A percentile compares a stretch with the other conserved stretches of the same genome.
Evolutionary conservation across 2,888 invertebrate species (phyloP).

Genomic region (Rutpela maculata): DNA sequence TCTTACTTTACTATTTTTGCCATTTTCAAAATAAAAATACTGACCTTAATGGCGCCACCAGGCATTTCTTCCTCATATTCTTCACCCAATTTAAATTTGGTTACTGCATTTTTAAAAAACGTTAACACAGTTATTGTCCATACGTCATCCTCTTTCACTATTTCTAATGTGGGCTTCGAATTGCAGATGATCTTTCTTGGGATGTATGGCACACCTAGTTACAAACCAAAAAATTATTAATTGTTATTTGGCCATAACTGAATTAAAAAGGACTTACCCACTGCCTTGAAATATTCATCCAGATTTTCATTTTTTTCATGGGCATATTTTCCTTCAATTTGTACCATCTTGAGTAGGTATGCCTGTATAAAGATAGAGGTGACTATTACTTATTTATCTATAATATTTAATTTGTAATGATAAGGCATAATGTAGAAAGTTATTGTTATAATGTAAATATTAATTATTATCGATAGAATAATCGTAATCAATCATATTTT

Average conservation of each 20-base stretch:
- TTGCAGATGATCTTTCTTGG: constrained; percentile 80
- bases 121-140: constrained; percentile 79
- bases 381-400: constrained; percentile 27
- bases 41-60: constrained; percentile 74
- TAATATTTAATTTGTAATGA: not conserved
- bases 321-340: constrained; percentile 79
- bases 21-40: not conserved
- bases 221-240: constrained; percentile 23
- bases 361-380: not conserved
- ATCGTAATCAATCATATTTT: no score
- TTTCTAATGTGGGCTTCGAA: constrained; percentile 79
- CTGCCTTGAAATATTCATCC: constrained; percentile 79
- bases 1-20: not conserved
- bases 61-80: constrained; percentile 82
- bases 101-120: constrained; percentile 76
- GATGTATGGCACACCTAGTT: constrained; percentile 79
- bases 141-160: constrained; percentile 75
- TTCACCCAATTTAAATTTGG: constrained; percentile 77
- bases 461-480: no score
- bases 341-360: constrained; percentile 73
- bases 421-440: not conserved
- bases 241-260: not conserved
- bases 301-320: constrained; percentile 81
- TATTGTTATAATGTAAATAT: no score
- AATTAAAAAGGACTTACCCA: constrained; percentile 74